These are phyloP conservation scores for Phengaris alcon DNA, from an alignment of 2,888 invertebrate genomes.

Conservation along the genomic window DNA sequence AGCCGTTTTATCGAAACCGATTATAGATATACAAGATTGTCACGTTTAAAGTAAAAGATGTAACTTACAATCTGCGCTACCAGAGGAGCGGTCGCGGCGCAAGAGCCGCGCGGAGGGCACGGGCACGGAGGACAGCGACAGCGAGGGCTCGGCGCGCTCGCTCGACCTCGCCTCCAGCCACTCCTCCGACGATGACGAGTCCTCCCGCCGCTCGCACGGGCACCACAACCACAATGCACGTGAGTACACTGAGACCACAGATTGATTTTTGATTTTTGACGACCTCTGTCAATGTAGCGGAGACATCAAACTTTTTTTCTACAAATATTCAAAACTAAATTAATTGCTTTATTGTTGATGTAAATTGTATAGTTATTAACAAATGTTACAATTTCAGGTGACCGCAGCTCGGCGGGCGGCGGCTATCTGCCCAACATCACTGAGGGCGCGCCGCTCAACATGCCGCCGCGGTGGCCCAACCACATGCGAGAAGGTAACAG, in stretches of 20 bases:
- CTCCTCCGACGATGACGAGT: constrained; percentile 93
- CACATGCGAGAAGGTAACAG: constrained; percentile 60
- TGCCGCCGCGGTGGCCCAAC: constrained; percentile 65
- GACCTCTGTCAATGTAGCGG: no score
- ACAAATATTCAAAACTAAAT: no score
- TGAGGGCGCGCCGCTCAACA: constrained; percentile 66
- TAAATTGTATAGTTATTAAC: no score
- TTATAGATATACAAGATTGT: no score
- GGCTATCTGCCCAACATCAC: constrained; percentile 72
- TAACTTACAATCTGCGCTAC: neutral
- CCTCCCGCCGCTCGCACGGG: constrained; percentile 52
- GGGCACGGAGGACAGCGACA: constrained; percentile 86
- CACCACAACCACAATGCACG: constrained; percentile 43
- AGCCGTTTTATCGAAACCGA: no score
- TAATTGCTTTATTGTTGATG: no score
- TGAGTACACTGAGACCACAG: constrained; percentile 39
- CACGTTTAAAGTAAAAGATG: neutral
- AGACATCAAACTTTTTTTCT: no score
- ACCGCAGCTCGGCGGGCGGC: constrained; percentile 55
- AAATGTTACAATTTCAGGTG: constrained; percentile 45
- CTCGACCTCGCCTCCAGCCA: constrained; percentile 96
- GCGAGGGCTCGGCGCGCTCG: constrained; percentile 88
- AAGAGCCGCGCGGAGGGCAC: constrained; percentile 47
- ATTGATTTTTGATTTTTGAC: neutral
- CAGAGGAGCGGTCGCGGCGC: constrained; percentile 54